Conservation (phyloP, 1,140 invertebrate species). For the Listronotus bonariensis region DNA sequence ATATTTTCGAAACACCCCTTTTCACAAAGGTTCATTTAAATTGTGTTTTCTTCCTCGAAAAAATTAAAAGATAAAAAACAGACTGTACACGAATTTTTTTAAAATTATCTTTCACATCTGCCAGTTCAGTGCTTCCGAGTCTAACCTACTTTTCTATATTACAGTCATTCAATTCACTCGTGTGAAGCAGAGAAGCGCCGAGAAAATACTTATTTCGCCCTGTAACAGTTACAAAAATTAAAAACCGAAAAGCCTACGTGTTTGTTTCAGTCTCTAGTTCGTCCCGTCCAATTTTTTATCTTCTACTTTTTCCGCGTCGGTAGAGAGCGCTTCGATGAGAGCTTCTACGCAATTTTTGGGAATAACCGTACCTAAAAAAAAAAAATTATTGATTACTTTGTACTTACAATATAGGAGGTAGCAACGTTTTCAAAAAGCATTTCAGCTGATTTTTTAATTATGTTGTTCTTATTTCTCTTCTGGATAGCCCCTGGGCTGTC, state of each 20-base stretch:
- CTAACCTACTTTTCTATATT: constrained; percentile 27
- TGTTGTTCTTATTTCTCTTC: background rate
- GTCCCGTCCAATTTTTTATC: constrained; percentile 66
- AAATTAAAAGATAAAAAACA: too few species aligned
- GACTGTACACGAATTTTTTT: too few species aligned
- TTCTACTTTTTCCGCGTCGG: constrained; percentile 81
- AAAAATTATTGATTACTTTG: too few species aligned
- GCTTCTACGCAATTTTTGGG: constrained; percentile 85
- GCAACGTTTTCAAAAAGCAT: too few species aligned
- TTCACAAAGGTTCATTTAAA: too few species aligned
- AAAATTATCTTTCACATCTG: background rate
- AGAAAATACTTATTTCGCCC: constrained; percentile 44
- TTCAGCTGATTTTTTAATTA: background rate
- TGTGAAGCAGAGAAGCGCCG: constrained; percentile 6
- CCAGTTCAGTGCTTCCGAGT: too few species aligned
- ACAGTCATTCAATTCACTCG: constrained; percentile 27
- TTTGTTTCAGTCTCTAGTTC: constrained; percentile 35
- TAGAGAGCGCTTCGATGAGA: constrained; percentile 75
- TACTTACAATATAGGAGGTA: too few species aligned
- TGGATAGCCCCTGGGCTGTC: background rate
- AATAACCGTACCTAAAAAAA: constrained; percentile 76
- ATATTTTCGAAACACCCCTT: too few species aligned
- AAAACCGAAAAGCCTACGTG: constrained; percentile 19
- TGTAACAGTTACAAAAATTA: constrained; percentile 38
- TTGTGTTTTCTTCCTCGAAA: too few species aligned